Evolutionary conservation across 2,888 invertebrate genomes (phyloP).

Genomic region (Pomacea canaliculata): DNA sequence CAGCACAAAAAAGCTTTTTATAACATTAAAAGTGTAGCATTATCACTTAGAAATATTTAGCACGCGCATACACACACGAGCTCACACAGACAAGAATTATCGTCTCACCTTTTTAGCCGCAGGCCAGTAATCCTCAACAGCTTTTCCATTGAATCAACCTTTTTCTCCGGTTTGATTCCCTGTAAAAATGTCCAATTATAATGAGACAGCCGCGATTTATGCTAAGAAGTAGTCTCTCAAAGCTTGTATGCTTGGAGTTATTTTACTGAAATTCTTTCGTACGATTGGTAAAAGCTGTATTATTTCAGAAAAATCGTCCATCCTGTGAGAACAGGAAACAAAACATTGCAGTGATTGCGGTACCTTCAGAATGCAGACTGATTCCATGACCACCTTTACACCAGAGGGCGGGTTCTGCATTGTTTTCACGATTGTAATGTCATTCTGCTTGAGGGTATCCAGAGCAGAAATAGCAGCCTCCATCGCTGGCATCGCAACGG

Average conservation of each 20-base stretch:
- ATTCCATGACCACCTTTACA: conserved; percentile 68
- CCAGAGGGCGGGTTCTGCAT: conserved; percentile 67
- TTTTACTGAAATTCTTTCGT: too few relatives aligned
- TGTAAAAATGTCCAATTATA: conserved; percentile 21
- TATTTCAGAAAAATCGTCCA: too few relatives aligned
- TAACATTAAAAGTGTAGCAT: too few relatives aligned
- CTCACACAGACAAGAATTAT: neutral
- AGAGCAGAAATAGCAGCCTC: conserved; percentile 67
- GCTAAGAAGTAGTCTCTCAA: too few relatives aligned
- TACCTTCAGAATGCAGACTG: conserved; percentile 69
- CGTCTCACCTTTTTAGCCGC: conserved; percentile 62
- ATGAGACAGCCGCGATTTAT: too few relatives aligned
- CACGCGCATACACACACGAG: too few relatives aligned
- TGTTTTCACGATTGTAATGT: conserved; percentile 67
- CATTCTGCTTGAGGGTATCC: conserved; percentile 68
- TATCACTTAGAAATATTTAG: too few relatives aligned
- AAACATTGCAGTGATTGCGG: too few relatives aligned
- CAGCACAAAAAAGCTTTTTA: too few relatives aligned
- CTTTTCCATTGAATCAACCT: conserved; percentile 62
- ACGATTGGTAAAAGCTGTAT: too few relatives aligned
- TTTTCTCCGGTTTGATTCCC: conserved; percentile 67
- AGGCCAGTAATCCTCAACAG: conserved; percentile 67
- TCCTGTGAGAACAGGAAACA: too few relatives aligned
- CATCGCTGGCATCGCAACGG: conserved; percentile 68
- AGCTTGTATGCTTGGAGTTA: too few relatives aligned